These are phyloP conservation scores for Cherax quadricarinatus DNA, from an alignment of 1,140 invertebrate genomes.

Conservation along the genomic window DNA sequence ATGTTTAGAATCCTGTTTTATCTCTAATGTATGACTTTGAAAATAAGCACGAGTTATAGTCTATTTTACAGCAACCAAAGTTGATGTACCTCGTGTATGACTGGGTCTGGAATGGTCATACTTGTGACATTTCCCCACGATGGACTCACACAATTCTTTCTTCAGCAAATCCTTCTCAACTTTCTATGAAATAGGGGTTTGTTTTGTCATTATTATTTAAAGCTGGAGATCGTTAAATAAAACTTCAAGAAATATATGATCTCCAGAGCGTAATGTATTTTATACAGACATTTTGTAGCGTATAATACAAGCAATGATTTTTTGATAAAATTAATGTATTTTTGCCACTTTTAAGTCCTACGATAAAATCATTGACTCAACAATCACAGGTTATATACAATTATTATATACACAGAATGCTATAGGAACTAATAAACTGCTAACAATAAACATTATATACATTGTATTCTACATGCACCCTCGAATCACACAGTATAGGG, in stretches of 20 bases:
- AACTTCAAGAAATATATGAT: conserved; percentile 23
- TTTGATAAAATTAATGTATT: conserved; percentile 4
- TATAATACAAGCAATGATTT: conserved; percentile 46
- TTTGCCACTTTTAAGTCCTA: background rate
- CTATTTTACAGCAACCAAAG: background rate
- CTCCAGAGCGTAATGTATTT: background rate
- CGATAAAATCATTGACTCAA: conserved; percentile 27
- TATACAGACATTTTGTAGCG: conserved; percentile 6
- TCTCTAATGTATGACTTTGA: background rate
- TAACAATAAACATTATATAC: conserved; percentile 58
- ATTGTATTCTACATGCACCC: conserved; percentile 56
- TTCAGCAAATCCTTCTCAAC: background rate
- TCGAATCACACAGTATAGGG: conserved; percentile 46
- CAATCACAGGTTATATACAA: conserved; percentile 41
- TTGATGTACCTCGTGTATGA: background rate
- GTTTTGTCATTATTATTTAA: conserved; percentile 62
- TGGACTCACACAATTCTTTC: background rate
- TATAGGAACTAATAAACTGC: conserved; percentile 8
- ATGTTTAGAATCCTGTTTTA: no score
- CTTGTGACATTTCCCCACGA: no score
- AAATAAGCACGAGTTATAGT: background rate
- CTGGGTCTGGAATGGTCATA: background rate
- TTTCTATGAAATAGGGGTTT: background rate
- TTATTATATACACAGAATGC: conserved; percentile 40
- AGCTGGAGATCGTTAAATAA: conserved; percentile 37